These are phyloP conservation scores for Trachelus stipa DNA, from an alignment of 2,888 invertebrate genomes.

Conservation along the genomic window DNA sequence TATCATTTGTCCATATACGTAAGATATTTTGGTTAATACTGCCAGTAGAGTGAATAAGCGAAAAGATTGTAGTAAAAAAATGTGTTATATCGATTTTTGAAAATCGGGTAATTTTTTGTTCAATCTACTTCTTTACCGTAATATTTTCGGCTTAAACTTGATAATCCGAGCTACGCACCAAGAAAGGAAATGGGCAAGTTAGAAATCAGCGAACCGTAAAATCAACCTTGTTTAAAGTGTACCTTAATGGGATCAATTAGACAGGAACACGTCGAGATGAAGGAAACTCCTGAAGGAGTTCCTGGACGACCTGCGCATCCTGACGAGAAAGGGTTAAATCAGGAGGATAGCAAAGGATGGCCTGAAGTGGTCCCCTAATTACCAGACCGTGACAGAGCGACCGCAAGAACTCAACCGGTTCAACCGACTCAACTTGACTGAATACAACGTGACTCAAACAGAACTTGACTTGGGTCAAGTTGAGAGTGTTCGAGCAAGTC, in stretches of 20 bases:
- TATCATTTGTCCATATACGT: too few species aligned
- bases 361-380: slow-evolving; percentile 9
- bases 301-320: neutral
- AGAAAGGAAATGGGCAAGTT: neutral
- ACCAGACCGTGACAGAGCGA: slow-evolving; percentile 8
- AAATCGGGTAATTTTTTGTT: too few species aligned
- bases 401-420: slow-evolving; percentile 3
- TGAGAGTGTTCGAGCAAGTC: neutral
- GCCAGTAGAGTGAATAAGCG: too few species aligned
- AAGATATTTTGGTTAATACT: too few species aligned
- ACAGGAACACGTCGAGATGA: slow-evolving; percentile 10
- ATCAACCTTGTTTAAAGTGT: slow-evolving; percentile 23
- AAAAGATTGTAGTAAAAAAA: too few species aligned
- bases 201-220: neutral
- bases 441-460: neutral
- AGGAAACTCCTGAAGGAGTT: slow-evolving; percentile 7
- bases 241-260: slow-evolving; percentile 34
- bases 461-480: neutral
- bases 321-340: neutral
- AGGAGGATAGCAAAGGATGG: neutral
- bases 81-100: too few species aligned
- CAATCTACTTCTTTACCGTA: too few species aligned
- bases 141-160: too few species aligned
- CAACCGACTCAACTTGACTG: neutral
- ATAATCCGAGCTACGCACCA: too few species aligned